Conservation (phyloP, 2,113 vertebrate genomes). For the Rhombomys opimus region DNA sequence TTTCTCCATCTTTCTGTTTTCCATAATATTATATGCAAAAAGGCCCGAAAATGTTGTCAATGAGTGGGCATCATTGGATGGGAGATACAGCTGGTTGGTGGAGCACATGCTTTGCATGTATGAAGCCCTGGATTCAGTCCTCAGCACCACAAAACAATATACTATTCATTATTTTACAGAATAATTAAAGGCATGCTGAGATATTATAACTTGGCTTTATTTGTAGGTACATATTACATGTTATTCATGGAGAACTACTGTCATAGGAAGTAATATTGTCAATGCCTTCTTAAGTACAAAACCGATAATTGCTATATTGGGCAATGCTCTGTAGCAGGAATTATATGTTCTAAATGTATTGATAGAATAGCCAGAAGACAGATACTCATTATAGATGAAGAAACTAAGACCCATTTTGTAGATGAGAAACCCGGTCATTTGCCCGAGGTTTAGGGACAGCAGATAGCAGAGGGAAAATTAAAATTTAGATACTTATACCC, state of each 20-base stretch:
- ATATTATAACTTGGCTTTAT: conserved; percentile 2
- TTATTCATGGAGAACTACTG: conserved; percentile 30
- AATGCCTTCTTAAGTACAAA: conserved; percentile 2
- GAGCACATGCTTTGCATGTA: not conserved
- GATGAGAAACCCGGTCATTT: conserved; percentile 1
- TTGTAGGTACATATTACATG: not conserved
- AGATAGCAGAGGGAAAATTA: conserved; percentile 26
- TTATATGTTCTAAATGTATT: not conserved
- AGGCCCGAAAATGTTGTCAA: conserved; percentile 10
- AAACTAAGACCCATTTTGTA: conserved; percentile 18
- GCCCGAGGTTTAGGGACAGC: not conserved
- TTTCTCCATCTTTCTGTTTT: not conserved
- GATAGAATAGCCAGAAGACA: not conserved
- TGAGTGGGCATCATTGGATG: not conserved
- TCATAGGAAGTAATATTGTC: conserved; percentile 12
- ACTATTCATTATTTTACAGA: not conserved
- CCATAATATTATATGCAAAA: not conserved
- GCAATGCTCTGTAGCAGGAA: not conserved
- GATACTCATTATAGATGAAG: not conserved
- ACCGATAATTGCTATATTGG: not conserved
- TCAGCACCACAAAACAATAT: not conserved
- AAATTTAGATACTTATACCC: not conserved
- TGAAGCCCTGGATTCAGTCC: not conserved
- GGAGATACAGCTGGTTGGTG: not conserved
- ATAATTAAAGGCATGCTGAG: conserved; percentile 31